Evolutionary conservation across 2,888 invertebrate species (phyloP), one percentile per base, ranked within the genome.

Genomic region (Dorcus hopei): DNA sequence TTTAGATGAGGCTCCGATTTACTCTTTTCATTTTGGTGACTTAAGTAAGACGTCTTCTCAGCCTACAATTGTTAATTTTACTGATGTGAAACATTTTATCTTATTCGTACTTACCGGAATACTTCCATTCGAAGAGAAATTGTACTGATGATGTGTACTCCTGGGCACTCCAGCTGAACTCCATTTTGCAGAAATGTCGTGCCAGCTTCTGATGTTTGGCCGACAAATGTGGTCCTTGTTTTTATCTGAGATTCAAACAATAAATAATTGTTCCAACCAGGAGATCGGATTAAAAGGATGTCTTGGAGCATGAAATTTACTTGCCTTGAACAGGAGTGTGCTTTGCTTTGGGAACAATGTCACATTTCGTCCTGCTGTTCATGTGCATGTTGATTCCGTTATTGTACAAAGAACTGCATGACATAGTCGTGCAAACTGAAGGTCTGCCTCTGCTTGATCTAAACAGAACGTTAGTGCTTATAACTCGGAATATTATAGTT

Each of bases 341-440:
- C 58, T 67, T 66, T 23, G 64, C 59, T 54, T 70, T 72, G 14
- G 69, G 66, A 23, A 66, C 54, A 52, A 63, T 67, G 14, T 75
- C 72, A 66, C 70, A 69, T 58, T 70, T 71, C 38, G 68, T 68
- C 61, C 71, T 72, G 60, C 73, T 72, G 59, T 70, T 71, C 47
- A 68, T 64, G 43, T 71, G 72, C 54, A 69, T 69, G n/a, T 69
- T 69, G 2, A 77, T 63, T n/a, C 74, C 76, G 60, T 76, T 77
- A 49, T 75, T 74, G 61, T 76, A 77, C 47, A 79, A 65, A 3
- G 78, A 78, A 65, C 77, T 78, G 70, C 77, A 78, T 14, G 79
- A 79, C 73, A 79, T 72, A 63, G 77, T 78, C 61, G 79, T 79
- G 69, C 78, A 78, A 50, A 79, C 76, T 62, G 79, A 79, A 49